Evolutionary conservation across 2,113 vertebrate species (phyloP), one percentile per base, ranked within the genome.

Genomic region (Sebastes schlegelii): DNA sequence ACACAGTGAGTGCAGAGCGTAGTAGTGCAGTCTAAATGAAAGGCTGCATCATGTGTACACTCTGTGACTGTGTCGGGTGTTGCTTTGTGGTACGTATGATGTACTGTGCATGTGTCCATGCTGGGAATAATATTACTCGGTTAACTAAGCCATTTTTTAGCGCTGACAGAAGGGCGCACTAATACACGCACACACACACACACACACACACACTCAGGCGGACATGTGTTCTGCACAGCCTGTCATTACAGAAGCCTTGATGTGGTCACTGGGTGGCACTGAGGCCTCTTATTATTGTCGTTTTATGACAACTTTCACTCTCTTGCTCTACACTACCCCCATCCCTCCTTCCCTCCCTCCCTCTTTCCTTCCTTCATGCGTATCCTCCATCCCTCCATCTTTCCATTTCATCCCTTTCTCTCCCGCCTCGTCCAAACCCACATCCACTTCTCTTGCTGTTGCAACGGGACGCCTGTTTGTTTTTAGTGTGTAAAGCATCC

Each of bases 201-300:
- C 82, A 71, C 85, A 67, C 79, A 81, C 63, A 81, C 61, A 69
- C 63, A 57, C 43, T 82, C 64, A 52, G 73, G 61, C 79, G 6
- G 87, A 87, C 92, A 88, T 93, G 93, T 88, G 88, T 79, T 91
- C 80, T 11, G 68, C 78, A 58, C 77, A 91, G 93, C 83, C 93
- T 94, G 91, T 95, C 92, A 95, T 96, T 95, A 95, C 85, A 69
- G 85, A 69, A 14, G 87, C 90, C 84, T 93, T 96, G 89, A 94
- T 95, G 95, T 93, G 94, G 95, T 94, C 92, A 84, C 85, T 87
- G 95, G 93, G 94, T 93, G 94, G 93, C 88, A 93, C 85, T 51
- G 78, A 85, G 89, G 91, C 92, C 85, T 92, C 86, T 93, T 86
- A 94, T 95, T 93, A 93, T 91, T 92, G 90, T 89, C 48, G 65